Evolutionary conservation across 2,113 vertebrate species (phyloP).

Genomic region (Otocyon megalotis): DNA sequence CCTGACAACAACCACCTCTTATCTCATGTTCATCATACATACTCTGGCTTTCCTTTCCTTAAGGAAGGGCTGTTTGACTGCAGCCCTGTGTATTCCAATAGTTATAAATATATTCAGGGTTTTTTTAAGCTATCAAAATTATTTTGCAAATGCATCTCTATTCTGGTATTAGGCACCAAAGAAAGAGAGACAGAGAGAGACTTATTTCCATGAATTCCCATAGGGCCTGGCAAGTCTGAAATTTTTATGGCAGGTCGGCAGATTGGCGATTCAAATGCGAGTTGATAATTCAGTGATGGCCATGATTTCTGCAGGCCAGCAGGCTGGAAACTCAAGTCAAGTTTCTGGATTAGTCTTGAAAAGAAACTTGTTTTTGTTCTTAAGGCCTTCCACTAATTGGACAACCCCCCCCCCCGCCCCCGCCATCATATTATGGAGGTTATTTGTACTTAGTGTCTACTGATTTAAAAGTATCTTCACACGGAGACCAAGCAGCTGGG

Average conservation of each 20-base stretch:
- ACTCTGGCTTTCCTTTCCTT: background rate
- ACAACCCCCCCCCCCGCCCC: background rate
- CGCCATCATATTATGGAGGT: too few species aligned
- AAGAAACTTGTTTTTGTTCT: background rate
- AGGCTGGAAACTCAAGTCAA: fast-evolving
- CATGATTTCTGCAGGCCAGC: background rate
- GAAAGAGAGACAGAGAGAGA: background rate
- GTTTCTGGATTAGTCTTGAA: background rate
- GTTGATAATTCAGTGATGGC: background rate
- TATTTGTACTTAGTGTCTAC: background rate
- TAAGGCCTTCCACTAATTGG: too few species aligned
- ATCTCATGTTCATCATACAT: background rate
- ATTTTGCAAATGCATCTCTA: background rate
- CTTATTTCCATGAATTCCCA: background rate
- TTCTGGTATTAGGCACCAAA: background rate
- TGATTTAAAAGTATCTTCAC: background rate
- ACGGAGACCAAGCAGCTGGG: too few species aligned
- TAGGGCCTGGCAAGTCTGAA: background rate
- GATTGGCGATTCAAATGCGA: background rate
- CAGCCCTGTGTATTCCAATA: background rate
- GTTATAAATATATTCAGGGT: background rate
- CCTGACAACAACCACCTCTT: too few species aligned
- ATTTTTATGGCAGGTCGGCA: fast-evolving
- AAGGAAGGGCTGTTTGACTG: background rate
- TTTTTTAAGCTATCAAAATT: background rate